Base-by-base conservation (phyloP, 2,888 invertebrate species). In the Sialis fuliginosa region DNA sequence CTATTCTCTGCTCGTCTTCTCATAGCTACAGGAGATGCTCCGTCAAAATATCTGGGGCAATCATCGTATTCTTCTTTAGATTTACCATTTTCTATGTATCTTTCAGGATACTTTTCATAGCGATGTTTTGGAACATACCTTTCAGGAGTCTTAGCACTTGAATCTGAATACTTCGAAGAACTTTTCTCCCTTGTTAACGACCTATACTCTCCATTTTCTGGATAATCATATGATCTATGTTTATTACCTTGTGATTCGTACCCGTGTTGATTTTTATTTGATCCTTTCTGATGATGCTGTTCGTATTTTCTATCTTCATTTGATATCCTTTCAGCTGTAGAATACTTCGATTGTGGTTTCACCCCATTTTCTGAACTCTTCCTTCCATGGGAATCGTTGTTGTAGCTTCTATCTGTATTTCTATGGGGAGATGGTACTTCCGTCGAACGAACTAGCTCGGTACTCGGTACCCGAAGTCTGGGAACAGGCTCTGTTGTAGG, bases 401-500 rank as follows among this genome's bases (percentile, higher is more conserved):
- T 45, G 43, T 42, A 34, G 64, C 33, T 60, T 58, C 44, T 56
- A 54, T 33, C 47, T 32, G n/a, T 44, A 50, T 34, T 63, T 62
- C 6, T 66, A 65, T 1, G 66, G 62, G 56, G 64, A 57, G 56
- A 45, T 58, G 51, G 61, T 60, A 52, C 55, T 63, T 55, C 60
- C 59, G 37, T 58, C 61, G 49, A 58, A 53, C 49, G 58, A 60
- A 45, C 60, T 58, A 50, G 56, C 63, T 56, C 43, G 7, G 54
- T 48, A 9, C 54, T 58, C 9, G 69, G 60, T 45, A 64, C 56
- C 1, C 64, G 64, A 7, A 66, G 62, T 9, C 68, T 63, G 2
- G 65, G 66, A 1, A 67, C 65, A 0, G 69, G 69, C 31, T 70
- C 65, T 50, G 71, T 71, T 54, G 72, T 69, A 0, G 71, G 69